Evolutionary conservation across 2,113 vertebrate species (phyloP), one percentile per base, ranked within the genome.

Genomic region (Dunckerocampus dactyliophorus): DNA sequence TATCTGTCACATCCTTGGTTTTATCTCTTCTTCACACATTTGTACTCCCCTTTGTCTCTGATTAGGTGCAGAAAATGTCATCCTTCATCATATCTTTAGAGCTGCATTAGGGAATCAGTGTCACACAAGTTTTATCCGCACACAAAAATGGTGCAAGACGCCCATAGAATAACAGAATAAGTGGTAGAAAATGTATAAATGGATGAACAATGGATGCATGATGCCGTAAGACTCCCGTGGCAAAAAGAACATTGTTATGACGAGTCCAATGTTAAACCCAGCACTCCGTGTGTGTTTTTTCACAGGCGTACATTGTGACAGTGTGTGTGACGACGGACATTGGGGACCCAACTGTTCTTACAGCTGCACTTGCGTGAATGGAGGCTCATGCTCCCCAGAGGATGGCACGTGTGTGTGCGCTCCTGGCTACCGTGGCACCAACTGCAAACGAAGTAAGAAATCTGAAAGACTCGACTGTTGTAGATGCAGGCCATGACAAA

Each of bases 261-360:
- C 31, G 39, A 2, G 13, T 43, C 14, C 12, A 39, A 12, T 39
- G 37, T 39, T 8, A 11, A 39, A 39, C 37, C 48, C 6, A 21
- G 21, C n/a, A 24, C 21, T 62, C 19, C 48, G 49, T 31, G 51
- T 68, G 43, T 78, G 65, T 74, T 62, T 67, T 20, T 59, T 6
- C 69, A 50, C 49, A 96, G 95, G 95, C 55, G 82, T 96, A 81
- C 92, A 79, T 66, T 97, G 95, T 16, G 94, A 96, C 79, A 93
- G 91, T 31, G 80, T 85, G 0, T 97, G 95, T 58, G 66, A 65
- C 0, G 91, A 92, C 1, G 93, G 93, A 11, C 92, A 74, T 71
- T 97, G 95, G 95, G 95, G 95, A 8, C 92, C 92, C 3, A 93
- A 94, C 89, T 97, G 95, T 85, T 94, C 95, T 1, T 88, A 88